These are phyloP conservation scores for Nomada flava DNA, from an alignment of 2,888 invertebrate genomes.

Conservation along the genomic window DNA sequence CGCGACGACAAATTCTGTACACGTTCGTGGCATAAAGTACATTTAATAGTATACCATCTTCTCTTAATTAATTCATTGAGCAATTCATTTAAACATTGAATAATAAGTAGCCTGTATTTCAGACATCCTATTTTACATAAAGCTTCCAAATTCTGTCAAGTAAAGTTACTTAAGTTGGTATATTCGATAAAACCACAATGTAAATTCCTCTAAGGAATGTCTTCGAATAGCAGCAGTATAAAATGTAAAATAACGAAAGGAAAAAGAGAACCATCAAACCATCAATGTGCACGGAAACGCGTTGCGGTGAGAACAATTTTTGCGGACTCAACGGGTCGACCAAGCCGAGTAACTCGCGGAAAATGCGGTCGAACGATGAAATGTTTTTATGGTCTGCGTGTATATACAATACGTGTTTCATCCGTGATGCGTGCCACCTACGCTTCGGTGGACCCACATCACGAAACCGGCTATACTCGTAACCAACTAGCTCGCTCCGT, in stretches of 20 bases:
- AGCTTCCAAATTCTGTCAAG: too few species aligned
- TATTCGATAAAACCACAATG: too few species aligned
- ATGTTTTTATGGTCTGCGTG: constrained; percentile 37
- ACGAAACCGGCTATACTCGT: constrained; percentile 26
- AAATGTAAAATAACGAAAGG: background rate
- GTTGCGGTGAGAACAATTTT: constrained; percentile 17
- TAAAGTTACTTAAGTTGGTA: too few species aligned
- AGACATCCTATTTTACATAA: too few species aligned
- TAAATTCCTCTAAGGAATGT: too few species aligned
- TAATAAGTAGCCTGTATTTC: too few species aligned
- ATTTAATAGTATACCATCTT: too few species aligned
- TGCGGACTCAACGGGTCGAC: background rate
- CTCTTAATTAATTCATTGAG: too few species aligned
- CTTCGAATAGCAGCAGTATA: too few species aligned
- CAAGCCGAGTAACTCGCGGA: constrained; percentile 24
- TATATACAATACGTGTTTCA: constrained; percentile 29
- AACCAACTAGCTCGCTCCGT: constrained; percentile 25
- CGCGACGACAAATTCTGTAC: background rate
- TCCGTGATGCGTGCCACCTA: constrained; percentile 32
- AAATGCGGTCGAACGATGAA: constrained; percentile 32
- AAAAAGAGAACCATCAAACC: too few species aligned
- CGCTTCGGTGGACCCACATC: constrained; percentile 33
- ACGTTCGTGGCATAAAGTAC: background rate
- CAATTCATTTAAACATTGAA: too few species aligned
- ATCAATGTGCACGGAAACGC: too few species aligned